Evolutionary conservation across 2,113 vertebrate genomes (phyloP).

Genomic region (Elgaria multicarinata): DNA sequence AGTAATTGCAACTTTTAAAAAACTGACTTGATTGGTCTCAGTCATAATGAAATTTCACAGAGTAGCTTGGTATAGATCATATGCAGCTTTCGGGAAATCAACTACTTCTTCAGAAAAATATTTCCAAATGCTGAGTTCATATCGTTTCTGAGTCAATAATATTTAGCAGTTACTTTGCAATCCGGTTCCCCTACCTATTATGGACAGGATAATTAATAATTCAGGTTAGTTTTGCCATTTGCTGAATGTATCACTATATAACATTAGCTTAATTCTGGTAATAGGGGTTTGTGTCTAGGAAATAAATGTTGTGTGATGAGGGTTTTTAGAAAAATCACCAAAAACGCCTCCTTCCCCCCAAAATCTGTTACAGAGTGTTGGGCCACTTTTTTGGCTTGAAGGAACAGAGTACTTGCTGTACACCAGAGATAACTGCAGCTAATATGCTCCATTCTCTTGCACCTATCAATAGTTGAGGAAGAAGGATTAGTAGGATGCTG

Average conservation of each 20-base stretch:
- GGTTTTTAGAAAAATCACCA: slow-evolving; percentile 18
- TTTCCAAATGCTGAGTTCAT: not conserved
- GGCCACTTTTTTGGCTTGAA: no score
- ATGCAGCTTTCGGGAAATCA: not conserved
- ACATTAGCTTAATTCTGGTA: not conserved
- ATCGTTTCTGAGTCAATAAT: not conserved
- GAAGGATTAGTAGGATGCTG: not conserved
- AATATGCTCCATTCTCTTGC: not conserved
- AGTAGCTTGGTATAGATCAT: not conserved
- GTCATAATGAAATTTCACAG: not conserved
- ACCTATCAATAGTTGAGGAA: not conserved
- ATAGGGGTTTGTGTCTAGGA: not conserved
- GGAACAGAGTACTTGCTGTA: no score
- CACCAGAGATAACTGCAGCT: not conserved
- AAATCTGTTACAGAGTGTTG: not conserved
- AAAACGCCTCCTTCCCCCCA: not conserved
- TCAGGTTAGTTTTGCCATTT: not conserved
- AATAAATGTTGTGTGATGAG: not conserved
- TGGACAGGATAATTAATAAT: not conserved
- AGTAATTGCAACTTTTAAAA: not conserved
- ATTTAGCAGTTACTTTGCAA: not conserved
- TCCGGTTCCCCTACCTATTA: not conserved
- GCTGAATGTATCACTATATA: not conserved
- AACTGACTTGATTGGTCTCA: not conserved
- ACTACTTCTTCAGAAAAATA: not conserved